Base-by-base conservation (phyloP, 2,113 vertebrate genomes). In the Varanus salvator region DNA sequence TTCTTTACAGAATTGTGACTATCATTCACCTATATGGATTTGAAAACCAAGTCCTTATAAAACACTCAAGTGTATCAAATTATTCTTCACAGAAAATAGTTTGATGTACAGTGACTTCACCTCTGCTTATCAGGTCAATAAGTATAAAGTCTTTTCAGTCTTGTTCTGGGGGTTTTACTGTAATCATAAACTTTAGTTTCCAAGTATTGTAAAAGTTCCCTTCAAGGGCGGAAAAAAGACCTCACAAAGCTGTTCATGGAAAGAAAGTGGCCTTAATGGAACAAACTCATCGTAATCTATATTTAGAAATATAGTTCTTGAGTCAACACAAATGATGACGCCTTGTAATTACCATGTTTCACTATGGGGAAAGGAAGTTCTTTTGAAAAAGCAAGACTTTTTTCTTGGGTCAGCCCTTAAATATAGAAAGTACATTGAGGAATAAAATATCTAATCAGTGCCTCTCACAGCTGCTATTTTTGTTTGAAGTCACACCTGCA, bases 331-430 rank as follows among this genome's bases (percentile, higher is more conserved):
- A 80, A 85, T 90, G 64, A 85, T 6, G 27, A 57, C 48, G 52
- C 86, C n/a, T 54, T 57, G 64, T 90, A 90, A 85, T 90, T 90
- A 85, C 83, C 69, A 83, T 85, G 82, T 76, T 85, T 57, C 54
- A n/a, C 1, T 0, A 54, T 1, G 3, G 77, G 0, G 0, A 86
- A 64, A 77, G 83, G 91, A 80, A 93, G 85, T 44, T 14, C 6
- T 92, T 94, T 91, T 86, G 90, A 89, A 86, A 90, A 77, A 81
- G 91, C 86, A 88, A 95, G 93, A 93, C 86, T 92, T 92, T 95
- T 93, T 86, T 93, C 72, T 66, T 34, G 88, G 93, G 92, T 84
- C 84, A 94, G 89, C 92, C 93, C 90, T 96, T 90, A 90, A 80
- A 85, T 80, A 80, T 85, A 90, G 74, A 71, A 85, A 57, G 83